Base-by-base conservation (phyloP, 2,113 vertebrate genomes). In the Pteronura brasiliensis region DNA sequence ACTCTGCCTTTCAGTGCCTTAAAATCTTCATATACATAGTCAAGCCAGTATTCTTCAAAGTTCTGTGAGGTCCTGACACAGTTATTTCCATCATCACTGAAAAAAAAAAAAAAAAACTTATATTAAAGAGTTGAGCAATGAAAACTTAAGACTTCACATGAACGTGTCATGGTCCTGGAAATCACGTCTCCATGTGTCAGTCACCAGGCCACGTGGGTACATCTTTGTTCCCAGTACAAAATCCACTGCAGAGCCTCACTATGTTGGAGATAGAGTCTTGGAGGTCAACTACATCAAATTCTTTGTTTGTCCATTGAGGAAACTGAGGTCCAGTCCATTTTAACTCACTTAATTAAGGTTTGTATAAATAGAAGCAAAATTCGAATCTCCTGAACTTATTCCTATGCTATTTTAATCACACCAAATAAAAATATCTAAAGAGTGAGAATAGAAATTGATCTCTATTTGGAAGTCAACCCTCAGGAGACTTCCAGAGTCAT, bases 381-480 rank as follows among this genome's bases (percentile, higher is more conserved):
- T 80, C 59, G 71, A 29, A 65, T 29, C 27, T 77, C 61, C 55
- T 77, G 21, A 77, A 69, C 47, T 93, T 21, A 94, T n/a, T 94
- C 94, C 59, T 67, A 13, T 15, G 47, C 29, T 59, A 31, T 90
- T 93, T 87, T 90, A 57, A 65, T 81, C 52, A 93, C 18, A 79
- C 4, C 80, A 76, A 93, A 82, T 76, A 44, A 82, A 97, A 97
- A 79, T 52, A 52, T 11, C 29, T 67, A 81, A 83, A 55, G 14
- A 57, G n/a, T 72, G 15, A 84, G 44, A 76, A 67, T 27, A 92
- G 21, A 42, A 90, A 87, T 74, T 65, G 34, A 63, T 67, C 61
- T 96, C 83, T 44, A 18, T 80, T 86, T 93, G 47, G 57, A 93
- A 71, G 88, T 49, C 74, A 96, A 52, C 76, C 76, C 34, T n/a